These are phyloP conservation scores for Bettongia penicillata DNA, from an alignment of 2,113 vertebrate species.

Conservation along the genomic window DNA sequence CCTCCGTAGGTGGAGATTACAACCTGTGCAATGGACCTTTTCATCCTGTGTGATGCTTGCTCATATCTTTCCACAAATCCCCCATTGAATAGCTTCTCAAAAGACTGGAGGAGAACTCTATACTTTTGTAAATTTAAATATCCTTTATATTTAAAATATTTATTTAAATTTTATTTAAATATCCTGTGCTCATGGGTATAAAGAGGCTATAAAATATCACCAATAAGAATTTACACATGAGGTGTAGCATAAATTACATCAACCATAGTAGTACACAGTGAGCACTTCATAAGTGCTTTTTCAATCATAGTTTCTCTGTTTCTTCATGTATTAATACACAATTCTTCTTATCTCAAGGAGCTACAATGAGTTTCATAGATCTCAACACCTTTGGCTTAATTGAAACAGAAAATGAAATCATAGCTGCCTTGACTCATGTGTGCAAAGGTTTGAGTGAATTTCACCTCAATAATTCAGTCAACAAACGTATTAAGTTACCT, in stretches of 20 bases:
- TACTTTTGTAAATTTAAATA: not conserved
- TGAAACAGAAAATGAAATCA: not conserved
- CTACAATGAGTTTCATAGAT: not conserved
- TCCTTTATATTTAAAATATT: not conserved
- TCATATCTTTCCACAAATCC: not conserved
- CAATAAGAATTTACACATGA: not conserved
- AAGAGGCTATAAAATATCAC: not conserved
- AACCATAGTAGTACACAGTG: too few relatives aligned
- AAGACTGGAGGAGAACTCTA: not conserved
- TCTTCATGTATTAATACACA: not conserved
- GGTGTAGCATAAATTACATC: too few relatives aligned
- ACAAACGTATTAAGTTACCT: not conserved
- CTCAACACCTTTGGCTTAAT: not conserved
- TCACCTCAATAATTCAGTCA: not conserved
- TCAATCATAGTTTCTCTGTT: not conserved
- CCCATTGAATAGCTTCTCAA: not conserved
- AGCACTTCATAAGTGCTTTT: too few relatives aligned
- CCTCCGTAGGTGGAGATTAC: not conserved
- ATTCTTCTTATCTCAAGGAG: not conserved
- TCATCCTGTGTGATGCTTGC: not conserved
- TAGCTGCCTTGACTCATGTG: not conserved
- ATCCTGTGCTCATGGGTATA: not conserved
- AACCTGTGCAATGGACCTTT: not conserved
- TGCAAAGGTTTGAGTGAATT: not conserved
- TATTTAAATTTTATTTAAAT: too few relatives aligned